phyloP scores from a whole-genome alignment of 2,113 vertebrate genomes.

The Tauraco erythrolophus region DNA sequence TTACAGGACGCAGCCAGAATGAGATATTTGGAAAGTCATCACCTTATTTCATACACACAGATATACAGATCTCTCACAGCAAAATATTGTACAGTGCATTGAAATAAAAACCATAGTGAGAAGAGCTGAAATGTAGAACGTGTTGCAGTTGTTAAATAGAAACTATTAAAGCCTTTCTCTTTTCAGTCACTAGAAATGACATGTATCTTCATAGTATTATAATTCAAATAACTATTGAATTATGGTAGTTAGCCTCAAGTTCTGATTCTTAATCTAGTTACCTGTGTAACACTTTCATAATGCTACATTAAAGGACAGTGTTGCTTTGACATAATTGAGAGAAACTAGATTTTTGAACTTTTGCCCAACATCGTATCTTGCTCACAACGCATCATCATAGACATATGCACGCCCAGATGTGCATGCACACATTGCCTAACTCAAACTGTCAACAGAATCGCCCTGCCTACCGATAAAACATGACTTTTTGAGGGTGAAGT shows the following conservation, averaged over 20 bases:
- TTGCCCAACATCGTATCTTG: not conserved
- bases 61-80: not conserved
- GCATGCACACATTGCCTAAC: not conserved
- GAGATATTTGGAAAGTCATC: not conserved
- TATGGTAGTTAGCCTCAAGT: not conserved
- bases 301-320: not conserved
- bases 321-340: not conserved
- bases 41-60: not conserved
- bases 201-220: not conserved
- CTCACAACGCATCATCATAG: not conserved
- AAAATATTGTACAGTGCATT: not conserved
- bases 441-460: not conserved
- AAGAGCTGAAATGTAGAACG: not conserved
- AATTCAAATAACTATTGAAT: not conserved
- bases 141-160: not conserved
- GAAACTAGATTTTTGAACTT: not conserved
- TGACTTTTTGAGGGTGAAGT: not conserved
- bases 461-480: not conserved
- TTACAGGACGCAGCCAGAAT: not conserved
- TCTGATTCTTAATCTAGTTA: not conserved
- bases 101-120: not conserved
- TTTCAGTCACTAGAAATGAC: not conserved
- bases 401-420: not conserved
- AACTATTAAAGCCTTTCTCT: not conserved
- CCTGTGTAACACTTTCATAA: not conserved